phyloP scores from a whole-genome alignment of 2,888 invertebrate genomes.

The Neoascia interrupta region DNA sequence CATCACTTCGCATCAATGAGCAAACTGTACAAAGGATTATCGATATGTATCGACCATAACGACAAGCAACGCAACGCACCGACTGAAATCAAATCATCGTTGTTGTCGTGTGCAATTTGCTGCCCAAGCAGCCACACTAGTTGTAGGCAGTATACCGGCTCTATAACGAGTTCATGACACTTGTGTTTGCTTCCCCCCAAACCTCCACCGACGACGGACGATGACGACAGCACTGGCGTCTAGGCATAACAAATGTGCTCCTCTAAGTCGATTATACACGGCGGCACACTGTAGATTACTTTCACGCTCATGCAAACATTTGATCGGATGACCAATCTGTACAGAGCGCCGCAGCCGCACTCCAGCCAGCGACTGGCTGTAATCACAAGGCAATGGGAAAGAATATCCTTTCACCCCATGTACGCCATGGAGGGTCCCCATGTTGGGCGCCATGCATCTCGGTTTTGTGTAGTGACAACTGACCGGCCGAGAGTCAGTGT shows the following conservation, averaged over 20 bases:
- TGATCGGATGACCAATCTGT: constrained; percentile 52
- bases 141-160: constrained; percentile 7
- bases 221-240: constrained; percentile 21
- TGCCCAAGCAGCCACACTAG: constrained; percentile 5
- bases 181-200: too few species aligned
- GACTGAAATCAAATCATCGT: constrained; percentile 44
- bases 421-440: too few species aligned
- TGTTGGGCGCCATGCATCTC: constrained; percentile 33
- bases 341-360: background rate
- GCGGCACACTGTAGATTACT: constrained; percentile 60
- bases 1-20: constrained; percentile 8
- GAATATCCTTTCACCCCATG: constrained; percentile 20
- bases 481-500: constrained; percentile 33
- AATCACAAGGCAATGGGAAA: constrained; percentile 44
- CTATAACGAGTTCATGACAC: constrained; percentile 28
- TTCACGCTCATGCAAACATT: constrained; percentile 63
- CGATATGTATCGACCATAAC: background rate
- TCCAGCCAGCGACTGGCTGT: too few species aligned
- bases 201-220: too few species aligned
- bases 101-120: constrained; percentile 32
- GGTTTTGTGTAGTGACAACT: constrained; percentile 12
- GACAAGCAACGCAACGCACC: constrained; percentile 10
- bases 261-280: constrained; percentile 55
- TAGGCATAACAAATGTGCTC: constrained; percentile 46
- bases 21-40: background rate